Evolutionary conservation across 64 coral and sea anemone species (phyloP), one percentile per base, ranked within the genome.

Genomic region (Acropora tenuis): DNA sequence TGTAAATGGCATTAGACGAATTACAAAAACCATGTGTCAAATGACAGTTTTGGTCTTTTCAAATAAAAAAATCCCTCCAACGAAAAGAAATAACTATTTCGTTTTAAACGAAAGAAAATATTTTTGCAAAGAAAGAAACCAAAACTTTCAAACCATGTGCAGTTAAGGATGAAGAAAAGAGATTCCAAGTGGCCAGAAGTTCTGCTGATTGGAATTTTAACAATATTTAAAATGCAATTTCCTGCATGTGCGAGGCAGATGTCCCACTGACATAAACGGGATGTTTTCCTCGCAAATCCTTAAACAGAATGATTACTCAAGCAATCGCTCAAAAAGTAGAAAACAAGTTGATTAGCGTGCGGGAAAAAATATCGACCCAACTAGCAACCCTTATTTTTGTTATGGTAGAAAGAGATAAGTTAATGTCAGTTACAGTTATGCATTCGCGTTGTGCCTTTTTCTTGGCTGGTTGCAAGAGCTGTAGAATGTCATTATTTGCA

Each of bases 181-280:
- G 41, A 6, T 66, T 49, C 60, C 16, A 43, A 69, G 65, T 66
- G 42, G 63, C 82, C 47, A 84, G 17, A 84, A 84, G 65, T 48
- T 60, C 18, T 48, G 2, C 10, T 48, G 69, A 84, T 84, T 83
- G 65, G 45, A 69, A 49, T 84, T 83, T 84, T 71, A 84, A 16
- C 50, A 65, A 84, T 69, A 84, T 69, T 84, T 48, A 48, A 65
- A 71, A 15, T 69, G 49, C 41, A 84, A 84, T 84, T 83, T 83
- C 41, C 67, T 84, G 67, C 48, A 65, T 45, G 46, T 48, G 47
- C 15, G 5, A 46, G 45, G 65, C 82, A 69, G 82, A 84, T 84
- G 82, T 65, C 61, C 41, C 5, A 30, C 30, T 30, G 30, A 30
- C 30, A 30, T 30, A 30, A 30, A 30, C 30, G 30, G 30, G 30